These are phyloP conservation scores for Platynereis dumerilii DNA, from an alignment of 2,888 invertebrate genomes.

Conservation along the genomic window DNA sequence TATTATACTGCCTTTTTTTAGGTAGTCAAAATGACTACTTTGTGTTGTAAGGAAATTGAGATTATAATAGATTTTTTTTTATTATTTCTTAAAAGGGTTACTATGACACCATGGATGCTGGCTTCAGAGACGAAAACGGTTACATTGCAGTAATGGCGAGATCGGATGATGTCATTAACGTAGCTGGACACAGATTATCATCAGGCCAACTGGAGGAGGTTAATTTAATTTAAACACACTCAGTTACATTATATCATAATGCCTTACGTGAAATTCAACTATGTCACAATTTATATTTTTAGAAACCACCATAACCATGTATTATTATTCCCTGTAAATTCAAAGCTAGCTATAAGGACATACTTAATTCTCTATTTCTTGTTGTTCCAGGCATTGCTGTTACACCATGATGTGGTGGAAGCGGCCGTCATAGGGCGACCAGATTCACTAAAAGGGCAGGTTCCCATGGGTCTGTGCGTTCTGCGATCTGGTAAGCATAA, in stretches of 20 bases:
- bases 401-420: slow-evolving; percentile 85
- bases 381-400: slow-evolving; percentile 72
- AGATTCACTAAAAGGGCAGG: slow-evolving; percentile 87
- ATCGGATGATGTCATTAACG: slow-evolving; percentile 94
- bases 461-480: slow-evolving; percentile 87
- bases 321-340: too few species aligned
- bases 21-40: too few species aligned
- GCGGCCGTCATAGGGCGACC: slow-evolving; percentile 90
- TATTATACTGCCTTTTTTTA: too few species aligned
- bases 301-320: background rate
- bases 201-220: slow-evolving; percentile 86
- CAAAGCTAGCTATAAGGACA: too few species aligned
- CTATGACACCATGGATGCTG: slow-evolving; percentile 95
- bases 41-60: too few species aligned
- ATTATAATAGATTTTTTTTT: slow-evolving; percentile 24
- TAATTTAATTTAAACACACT: background rate
- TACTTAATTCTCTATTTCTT: too few species aligned
- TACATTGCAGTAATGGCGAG: slow-evolving; percentile 88
- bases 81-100: too few species aligned
- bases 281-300: background rate
- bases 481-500: slow-evolving; percentile 71
- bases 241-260: background rate
- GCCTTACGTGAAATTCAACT: background rate
- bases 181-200: slow-evolving; percentile 89
- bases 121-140: slow-evolving; percentile 82